Conservation (phyloP, 2,888 invertebrate genomes). For the Eubasilissa splendida region DNA sequence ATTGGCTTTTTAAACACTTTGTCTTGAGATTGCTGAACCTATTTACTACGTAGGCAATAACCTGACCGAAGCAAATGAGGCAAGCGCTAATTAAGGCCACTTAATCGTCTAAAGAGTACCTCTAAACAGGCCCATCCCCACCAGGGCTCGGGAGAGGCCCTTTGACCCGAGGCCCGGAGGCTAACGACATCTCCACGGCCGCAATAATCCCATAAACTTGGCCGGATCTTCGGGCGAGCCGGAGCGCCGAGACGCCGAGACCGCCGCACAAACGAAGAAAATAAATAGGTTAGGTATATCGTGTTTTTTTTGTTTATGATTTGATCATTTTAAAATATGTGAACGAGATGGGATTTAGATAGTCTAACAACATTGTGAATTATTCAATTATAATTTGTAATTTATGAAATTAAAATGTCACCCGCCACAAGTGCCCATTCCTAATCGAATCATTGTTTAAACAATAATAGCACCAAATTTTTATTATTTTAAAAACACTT, state of each 20-base stretch:
- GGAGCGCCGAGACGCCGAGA: no score
- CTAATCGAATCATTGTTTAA: no score
- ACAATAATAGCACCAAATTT: no score
- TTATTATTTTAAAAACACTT: no score
- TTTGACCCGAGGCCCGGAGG: conserved; percentile 29
- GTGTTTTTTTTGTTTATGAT: background rate
- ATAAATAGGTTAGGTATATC: background rate
- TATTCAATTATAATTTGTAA: no score
- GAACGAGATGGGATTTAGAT: background rate
- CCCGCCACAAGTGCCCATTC: no score
- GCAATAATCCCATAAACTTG: conserved; percentile 46
- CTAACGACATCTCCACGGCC: conserved; percentile 40
- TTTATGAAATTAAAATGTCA: no score
- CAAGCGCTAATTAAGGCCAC: conserved; percentile 47
- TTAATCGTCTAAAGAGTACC: conserved; percentile 45
- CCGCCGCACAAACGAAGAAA: background rate
- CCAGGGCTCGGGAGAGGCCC: conserved; percentile 5
- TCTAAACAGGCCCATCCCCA: conserved; percentile 30
- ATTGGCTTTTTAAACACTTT: conserved; percentile 10
- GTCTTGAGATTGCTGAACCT: conserved; percentile 14
- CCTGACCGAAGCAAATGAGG: conserved; percentile 43
- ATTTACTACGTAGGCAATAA: conserved; percentile 22
- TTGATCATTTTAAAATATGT: background rate
- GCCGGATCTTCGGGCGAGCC: conserved; percentile 24
- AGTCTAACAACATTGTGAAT: background rate